A percentile compares a stretch with the other conserved stretches of the same genome.
Conservation (phyloP, 2,113 vertebrate genomes). For the Stigmatopora nigra region DNA sequence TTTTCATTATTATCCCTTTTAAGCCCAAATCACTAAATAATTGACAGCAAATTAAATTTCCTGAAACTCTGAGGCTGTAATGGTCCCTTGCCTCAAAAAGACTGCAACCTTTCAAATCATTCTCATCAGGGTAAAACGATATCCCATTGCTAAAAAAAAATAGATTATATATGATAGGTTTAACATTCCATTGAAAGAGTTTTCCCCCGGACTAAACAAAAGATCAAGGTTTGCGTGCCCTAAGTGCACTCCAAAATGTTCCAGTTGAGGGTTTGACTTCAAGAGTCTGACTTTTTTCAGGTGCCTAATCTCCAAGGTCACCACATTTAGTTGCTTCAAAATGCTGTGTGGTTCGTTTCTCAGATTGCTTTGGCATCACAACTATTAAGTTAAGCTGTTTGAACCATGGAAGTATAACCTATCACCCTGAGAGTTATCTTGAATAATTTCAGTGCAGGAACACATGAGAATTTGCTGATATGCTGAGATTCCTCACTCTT, state of each 20-base stretch:
- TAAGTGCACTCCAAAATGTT: background rate
- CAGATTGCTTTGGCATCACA: conserved; percentile 8
- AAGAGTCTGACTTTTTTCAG: conserved; percentile 9
- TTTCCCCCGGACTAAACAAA: background rate
- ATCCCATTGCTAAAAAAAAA: too few species aligned
- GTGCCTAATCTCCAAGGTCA: conserved; percentile 37
- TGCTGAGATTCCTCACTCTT: conserved; percentile 16
- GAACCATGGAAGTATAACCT: background rate
- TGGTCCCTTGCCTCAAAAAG: too few species aligned
- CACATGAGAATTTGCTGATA: background rate
- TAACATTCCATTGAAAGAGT: too few species aligned
- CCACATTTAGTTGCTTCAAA: conserved; percentile 14
- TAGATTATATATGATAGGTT: too few species aligned
- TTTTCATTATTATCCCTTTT: too few species aligned
- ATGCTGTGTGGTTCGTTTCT: conserved; percentile 7
- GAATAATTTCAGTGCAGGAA: background rate
- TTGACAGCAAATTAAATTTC: too few species aligned
- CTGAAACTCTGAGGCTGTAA: too few species aligned
- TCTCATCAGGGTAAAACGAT: too few species aligned
- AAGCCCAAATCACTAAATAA: too few species aligned
- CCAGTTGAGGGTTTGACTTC: conserved; percentile 2
- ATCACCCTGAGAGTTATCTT: conserved; percentile 1
- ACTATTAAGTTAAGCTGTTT: conserved; percentile 10
- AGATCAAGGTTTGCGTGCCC: background rate
- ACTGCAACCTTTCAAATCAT: too few species aligned